Evolutionary conservation across 2,113 vertebrate genomes (phyloP), one percentile per base, ranked within the genome.

Genomic region (Oryzias javanicus): DNA sequence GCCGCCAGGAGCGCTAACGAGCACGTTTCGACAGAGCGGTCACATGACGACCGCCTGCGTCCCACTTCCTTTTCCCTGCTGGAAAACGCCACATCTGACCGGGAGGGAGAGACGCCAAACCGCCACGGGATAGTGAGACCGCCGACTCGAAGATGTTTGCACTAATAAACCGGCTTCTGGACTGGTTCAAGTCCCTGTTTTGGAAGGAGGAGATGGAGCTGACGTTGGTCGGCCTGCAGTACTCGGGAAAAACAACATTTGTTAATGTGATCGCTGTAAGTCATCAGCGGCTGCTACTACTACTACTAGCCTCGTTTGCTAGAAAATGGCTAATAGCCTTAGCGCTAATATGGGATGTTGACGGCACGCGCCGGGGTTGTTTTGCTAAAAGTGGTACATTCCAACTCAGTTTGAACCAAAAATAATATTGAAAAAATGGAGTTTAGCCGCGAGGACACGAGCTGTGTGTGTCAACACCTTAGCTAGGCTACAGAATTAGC

Each of bases 161-260:
- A 8, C 83, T 95, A 58, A 87, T 94, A 72, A 93, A 93, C 83
- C 89, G 92, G 79, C 86, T 95, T 71, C 59, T 95, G 86, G 94
- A 95, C 89, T 95, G 94, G 94, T 90, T 95, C 72, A 92, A 82
- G 83, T 89, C 94, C 41, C 85, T 95, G 42, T 94, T 95, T 61
- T 95, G 94, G 94, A 95, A 94, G 81, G 94, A 95, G 80, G 94
- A 95, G 89, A 95, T 95, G 94, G 94, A 95, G 90, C 87, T 95
- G 71, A 95, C 94, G 13, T 87, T 95, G 72, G 94, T 94, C 67
- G 94, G 94, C 67, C 92, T 95, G 76, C 94, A 95, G 80, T 94
- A 94, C 80, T 95, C 94, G 25, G 94, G 94, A 49, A 95, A 95
- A 92, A 95, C 94, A 50, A 94, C 94, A 77, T 94, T 95, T 84